phyloP scores from a whole-genome alignment of 1,140 invertebrate species.

The Euura lappo region DNA sequence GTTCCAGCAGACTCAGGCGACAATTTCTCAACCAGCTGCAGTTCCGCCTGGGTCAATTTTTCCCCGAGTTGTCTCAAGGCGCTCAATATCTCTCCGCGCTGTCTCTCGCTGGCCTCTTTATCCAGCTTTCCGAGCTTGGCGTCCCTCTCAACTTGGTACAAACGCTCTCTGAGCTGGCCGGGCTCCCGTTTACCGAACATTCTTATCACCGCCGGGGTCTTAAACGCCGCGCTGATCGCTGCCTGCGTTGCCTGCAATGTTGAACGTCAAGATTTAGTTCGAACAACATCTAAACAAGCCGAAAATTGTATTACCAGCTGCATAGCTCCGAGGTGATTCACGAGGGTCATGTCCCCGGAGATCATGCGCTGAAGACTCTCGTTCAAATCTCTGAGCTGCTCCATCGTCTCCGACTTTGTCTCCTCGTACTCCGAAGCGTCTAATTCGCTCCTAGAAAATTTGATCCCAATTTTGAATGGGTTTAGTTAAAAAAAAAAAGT shows the following conservation, averaged over 20 bases:
- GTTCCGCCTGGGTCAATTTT: slow-evolving; percentile 65
- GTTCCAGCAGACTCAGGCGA: slow-evolving; percentile 50
- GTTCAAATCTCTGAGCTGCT: slow-evolving; percentile 79
- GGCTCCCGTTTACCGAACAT: slow-evolving; percentile 81
- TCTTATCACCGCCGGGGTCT: slow-evolving; percentile 79
- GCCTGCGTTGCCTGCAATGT: slow-evolving; percentile 72
- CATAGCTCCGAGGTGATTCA: slow-evolving; percentile 71
- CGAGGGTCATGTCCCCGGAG: slow-evolving; percentile 73
- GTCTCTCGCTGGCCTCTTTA: slow-evolving; percentile 48
- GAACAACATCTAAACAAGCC: slow-evolving; percentile 11
- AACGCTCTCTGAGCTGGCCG: slow-evolving; percentile 68
- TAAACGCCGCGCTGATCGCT: slow-evolving; percentile 78
- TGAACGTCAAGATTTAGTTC: slow-evolving; percentile 11
- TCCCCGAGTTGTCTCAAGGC: slow-evolving; percentile 75
- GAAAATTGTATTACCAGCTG: slow-evolving; percentile 63
- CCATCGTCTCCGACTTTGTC: slow-evolving; percentile 74
- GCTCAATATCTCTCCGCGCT: slow-evolving; percentile 68
- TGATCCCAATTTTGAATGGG: too few species aligned
- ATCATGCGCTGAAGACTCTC: slow-evolving; percentile 71
- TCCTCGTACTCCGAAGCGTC: slow-evolving; percentile 74
- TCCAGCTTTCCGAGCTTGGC: slow-evolving; percentile 61
- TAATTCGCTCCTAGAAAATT: slow-evolving; percentile 66
- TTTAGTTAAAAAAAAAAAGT: slow-evolving; percentile 13
- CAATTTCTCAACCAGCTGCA: slow-evolving; percentile 66
- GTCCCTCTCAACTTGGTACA: slow-evolving; percentile 65